Conservation (phyloP, 2,797 vertebrate species). For the Thaleichthys pacificus region DNA sequence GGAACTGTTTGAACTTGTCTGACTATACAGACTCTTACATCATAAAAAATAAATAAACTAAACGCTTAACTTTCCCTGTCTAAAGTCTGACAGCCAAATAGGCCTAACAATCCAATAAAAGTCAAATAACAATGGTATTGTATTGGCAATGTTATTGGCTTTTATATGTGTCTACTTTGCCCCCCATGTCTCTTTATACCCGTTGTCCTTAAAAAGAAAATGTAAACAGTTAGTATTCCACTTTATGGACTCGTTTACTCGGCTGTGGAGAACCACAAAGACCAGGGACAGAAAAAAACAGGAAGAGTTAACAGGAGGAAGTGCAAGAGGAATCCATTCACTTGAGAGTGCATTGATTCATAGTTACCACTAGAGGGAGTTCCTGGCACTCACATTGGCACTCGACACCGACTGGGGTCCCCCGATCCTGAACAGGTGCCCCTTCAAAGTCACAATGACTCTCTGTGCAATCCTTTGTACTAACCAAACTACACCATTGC, state of each 20-base stretch:
- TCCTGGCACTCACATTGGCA: background rate
- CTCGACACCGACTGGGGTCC: background rate
- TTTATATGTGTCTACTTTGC: no score
- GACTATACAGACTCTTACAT: no score
- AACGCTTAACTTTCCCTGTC: background rate
- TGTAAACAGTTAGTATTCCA: no score
- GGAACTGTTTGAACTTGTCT: no score
- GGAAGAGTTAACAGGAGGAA: no score
- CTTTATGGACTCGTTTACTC: no score
- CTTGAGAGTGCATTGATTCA: slow-evolving; percentile 1
- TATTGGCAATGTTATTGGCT: no score
- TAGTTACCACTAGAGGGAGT: slow-evolving; percentile 10
- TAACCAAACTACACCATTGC: background rate
- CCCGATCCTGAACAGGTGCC: slow-evolving; percentile 1
- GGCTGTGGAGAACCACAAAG: background rate
- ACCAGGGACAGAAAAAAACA: background rate
- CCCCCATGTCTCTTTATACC: no score
- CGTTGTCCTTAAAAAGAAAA: no score
- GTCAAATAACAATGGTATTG: no score
- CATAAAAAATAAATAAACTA: no score
- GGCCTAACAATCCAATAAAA: background rate
- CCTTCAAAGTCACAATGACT: background rate
- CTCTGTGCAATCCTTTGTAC: background rate
- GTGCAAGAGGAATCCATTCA: no score
- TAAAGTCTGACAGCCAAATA: background rate